Evolutionary conservation across 2,797 vertebrate genomes (phyloP).

Genomic region (Lycodopsis pacificus): DNA sequence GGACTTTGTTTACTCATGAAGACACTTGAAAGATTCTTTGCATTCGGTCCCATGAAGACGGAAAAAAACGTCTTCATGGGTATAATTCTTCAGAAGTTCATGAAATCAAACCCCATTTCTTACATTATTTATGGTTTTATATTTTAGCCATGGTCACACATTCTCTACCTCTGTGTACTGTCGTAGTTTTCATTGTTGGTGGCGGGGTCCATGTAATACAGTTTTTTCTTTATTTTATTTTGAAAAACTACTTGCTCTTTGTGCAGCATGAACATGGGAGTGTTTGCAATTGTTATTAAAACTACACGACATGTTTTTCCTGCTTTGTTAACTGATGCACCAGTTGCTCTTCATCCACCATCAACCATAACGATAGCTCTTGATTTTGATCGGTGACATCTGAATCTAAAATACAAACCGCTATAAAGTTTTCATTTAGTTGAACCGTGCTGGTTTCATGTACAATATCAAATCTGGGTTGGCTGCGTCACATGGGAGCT

Average conservation of each 20-base stretch:
- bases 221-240: background rate
- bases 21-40: background rate
- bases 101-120: background rate
- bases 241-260: background rate
- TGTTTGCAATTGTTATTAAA: background rate
- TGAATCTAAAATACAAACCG: slow-evolving; percentile 35
- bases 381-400: slow-evolving; percentile 31
- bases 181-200: background rate
- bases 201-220: background rate
- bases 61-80: no score
- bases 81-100: no score
- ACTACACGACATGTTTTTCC: background rate
- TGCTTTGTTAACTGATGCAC: no score
- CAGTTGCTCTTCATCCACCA: background rate
- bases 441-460: slow-evolving; percentile 51
- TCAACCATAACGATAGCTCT: background rate
- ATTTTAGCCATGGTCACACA: background rate
- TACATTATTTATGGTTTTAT: background rate
- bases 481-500: slow-evolving; percentile 44
- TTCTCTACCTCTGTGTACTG: background rate
- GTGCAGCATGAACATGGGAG: no score
- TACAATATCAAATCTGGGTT: slow-evolving; percentile 57
- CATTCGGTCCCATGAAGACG: background rate
- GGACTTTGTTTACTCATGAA: background rate
- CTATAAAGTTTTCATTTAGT: slow-evolving; percentile 39